These are phyloP conservation scores for Heterohyrax brucei DNA, from an alignment of 2,797 vertebrate genomes.

Conservation along the genomic window DNA sequence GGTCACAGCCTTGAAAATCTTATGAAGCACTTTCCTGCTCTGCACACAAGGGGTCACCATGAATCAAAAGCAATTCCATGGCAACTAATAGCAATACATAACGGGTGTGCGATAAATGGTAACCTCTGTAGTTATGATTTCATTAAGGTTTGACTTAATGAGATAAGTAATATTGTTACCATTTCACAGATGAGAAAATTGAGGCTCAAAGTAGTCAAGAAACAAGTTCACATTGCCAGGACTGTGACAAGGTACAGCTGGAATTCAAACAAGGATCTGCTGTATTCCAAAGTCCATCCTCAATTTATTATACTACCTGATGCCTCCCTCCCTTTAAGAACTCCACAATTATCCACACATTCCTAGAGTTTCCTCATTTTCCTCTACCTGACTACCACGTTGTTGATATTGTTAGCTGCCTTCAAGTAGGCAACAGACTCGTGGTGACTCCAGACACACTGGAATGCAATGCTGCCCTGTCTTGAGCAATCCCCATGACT, in stretches of 20 bases:
- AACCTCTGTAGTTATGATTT: constrained; percentile 19
- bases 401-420: background rate
- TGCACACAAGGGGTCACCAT: background rate
- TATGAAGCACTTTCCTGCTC: background rate
- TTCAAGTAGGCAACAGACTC: background rate
- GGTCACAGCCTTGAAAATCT: background rate
- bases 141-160: background rate
- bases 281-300: background rate
- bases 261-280: background rate
- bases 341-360: background rate
- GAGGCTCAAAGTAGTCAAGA: background rate
- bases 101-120: background rate
- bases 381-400: background rate
- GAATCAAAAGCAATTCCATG: background rate
- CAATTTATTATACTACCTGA: constrained; percentile 5
- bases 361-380: background rate
- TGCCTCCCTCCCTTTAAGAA: background rate
- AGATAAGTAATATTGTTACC: background rate
- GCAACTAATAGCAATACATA: background rate
- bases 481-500: background rate
- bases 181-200: background rate
- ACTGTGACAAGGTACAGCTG: background rate
- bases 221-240: background rate
- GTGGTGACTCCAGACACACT: background rate
- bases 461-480: background rate